These are phyloP conservation scores for Aporophyla lueneburgensis DNA, from an alignment of 2,888 invertebrate genomes.

Conservation along the genomic window DNA sequence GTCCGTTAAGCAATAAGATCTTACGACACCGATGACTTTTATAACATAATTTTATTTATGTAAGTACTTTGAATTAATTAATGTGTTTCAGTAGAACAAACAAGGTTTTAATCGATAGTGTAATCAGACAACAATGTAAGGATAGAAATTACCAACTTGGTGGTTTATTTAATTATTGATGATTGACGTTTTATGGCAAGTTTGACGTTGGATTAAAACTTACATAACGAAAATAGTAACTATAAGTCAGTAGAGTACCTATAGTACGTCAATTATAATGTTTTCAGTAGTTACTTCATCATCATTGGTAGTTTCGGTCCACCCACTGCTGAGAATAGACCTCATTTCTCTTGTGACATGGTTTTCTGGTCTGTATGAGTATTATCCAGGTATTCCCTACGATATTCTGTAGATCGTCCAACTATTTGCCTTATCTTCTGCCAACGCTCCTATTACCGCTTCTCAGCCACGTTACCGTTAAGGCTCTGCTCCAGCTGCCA, in stretches of 20 bases:
- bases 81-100: slow-evolving; percentile 17
- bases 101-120: slow-evolving; percentile 6
- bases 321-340: not conserved
- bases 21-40: slow-evolving; percentile 60
- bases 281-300: not conserved
- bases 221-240: not conserved
- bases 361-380: not conserved
- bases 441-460: not conserved
- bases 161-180: not conserved
- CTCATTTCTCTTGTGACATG: not conserved
- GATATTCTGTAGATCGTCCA: not conserved
- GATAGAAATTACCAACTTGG: not conserved
- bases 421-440: not conserved
- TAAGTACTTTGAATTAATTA: slow-evolving; percentile 21
- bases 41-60: slow-evolving; percentile 21
- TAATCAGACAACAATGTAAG: slow-evolving; percentile 16
- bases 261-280: not conserved
- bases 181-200: not conserved
- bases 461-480: not conserved
- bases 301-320: not conserved
- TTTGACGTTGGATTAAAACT: not conserved
- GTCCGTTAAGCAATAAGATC: slow-evolving; percentile 49
- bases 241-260: not conserved
- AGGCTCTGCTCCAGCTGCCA: not conserved
- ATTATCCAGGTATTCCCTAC: not conserved